phyloP scores from a whole-genome alignment of 1,140 invertebrate species.

The Drosophila virilis region DNA sequence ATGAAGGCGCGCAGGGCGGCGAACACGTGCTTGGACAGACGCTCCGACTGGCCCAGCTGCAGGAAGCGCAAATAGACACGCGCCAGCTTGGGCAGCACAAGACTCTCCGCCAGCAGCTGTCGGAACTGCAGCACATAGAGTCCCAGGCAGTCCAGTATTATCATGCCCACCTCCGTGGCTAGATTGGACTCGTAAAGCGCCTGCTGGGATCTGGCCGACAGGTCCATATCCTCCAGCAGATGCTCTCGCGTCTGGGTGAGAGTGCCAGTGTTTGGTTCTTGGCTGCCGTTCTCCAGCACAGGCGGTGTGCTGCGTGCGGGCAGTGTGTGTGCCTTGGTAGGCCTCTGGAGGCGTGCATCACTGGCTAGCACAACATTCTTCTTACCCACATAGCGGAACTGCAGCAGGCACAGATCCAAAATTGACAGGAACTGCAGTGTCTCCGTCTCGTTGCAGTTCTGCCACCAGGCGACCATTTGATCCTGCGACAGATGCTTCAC shows the following conservation, averaged over 20 bases:
- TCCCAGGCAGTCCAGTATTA: slow-evolving; percentile 93
- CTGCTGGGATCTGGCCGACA: slow-evolving; percentile 59
- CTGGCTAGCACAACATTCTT: slow-evolving; percentile 88
- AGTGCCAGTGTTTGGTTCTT: slow-evolving; percentile 86
- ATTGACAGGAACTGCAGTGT: slow-evolving; percentile 77
- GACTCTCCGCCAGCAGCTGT: slow-evolving; percentile 89
- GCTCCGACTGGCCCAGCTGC: slow-evolving; percentile 95
- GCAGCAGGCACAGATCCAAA: slow-evolving; percentile 88
- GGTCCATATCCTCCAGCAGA: slow-evolving; percentile 84
- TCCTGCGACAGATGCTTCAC: slow-evolving; percentile 95
- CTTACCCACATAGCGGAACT: slow-evolving; percentile 95
- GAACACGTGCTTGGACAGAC: slow-evolving; percentile 94
- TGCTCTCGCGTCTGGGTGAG: slow-evolving; percentile 86
- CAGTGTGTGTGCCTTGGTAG: slow-evolving; percentile 57
- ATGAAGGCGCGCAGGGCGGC: slow-evolving; percentile 95
- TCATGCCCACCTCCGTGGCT: slow-evolving; percentile 94
- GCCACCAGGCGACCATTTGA: slow-evolving; percentile 95
- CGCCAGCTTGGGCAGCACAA: slow-evolving; percentile 91
- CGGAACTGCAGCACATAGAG: slow-evolving; percentile 93
- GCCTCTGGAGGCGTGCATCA: slow-evolving; percentile 62
- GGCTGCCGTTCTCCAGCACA: slow-evolving; percentile 87
- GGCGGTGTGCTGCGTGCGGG: slow-evolving; percentile 55
- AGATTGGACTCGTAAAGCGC: slow-evolving; percentile 92
- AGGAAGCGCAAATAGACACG: slow-evolving; percentile 94
- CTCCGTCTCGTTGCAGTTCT: slow-evolving; percentile 87